These are phyloP conservation scores for Drosophila ercepeae DNA, from an alignment of 1,140 invertebrate species.

Conservation along the genomic window DNA sequence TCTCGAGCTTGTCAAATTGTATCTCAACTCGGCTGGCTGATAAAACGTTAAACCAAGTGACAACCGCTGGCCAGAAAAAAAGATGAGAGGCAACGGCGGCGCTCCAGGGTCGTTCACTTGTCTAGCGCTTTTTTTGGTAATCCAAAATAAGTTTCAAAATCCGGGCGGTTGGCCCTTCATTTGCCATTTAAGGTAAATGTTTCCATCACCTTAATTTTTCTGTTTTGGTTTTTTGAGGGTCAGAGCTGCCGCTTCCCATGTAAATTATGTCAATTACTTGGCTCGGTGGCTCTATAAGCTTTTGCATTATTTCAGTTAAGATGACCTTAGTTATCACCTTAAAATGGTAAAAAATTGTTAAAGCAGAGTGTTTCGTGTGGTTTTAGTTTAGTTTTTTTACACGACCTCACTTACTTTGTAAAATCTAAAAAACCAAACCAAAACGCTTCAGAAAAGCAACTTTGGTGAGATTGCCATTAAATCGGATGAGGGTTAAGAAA, in stretches of 20 bases:
- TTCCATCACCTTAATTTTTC: neutral
- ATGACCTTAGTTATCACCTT: conserved; percentile 36
- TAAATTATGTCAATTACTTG: conserved; percentile 55
- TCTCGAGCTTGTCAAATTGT: conserved; percentile 65
- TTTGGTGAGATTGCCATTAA: neutral
- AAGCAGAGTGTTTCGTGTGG: conserved; percentile 12
- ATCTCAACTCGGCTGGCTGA: conserved; percentile 52
- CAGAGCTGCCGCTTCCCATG: conserved; percentile 37
- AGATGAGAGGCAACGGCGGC: conserved; percentile 32
- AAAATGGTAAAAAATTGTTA: conserved; percentile 39
- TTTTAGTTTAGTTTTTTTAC: neutral
- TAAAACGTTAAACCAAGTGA: conserved; percentile 64
- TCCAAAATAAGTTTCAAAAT: conserved; percentile 13
- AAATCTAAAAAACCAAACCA: conserved; percentile 4
- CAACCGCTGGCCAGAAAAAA: conserved; percentile 53
- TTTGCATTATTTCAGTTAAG: conserved; percentile 27
- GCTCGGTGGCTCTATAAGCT: conserved; percentile 31
- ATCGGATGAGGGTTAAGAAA: neutral
- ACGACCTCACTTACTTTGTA: conserved; percentile 9
- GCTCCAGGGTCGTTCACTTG: conserved; percentile 55
- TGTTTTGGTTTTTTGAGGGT: conserved; percentile 38
- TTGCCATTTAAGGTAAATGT: conserved; percentile 44
- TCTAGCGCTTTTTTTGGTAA: conserved; percentile 28
- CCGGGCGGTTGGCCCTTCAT: conserved; percentile 33
- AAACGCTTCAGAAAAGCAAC: conserved; percentile 3